Base-by-base conservation (phyloP, 2,113 vertebrate genomes). In the Catharus bicknelli region DNA sequence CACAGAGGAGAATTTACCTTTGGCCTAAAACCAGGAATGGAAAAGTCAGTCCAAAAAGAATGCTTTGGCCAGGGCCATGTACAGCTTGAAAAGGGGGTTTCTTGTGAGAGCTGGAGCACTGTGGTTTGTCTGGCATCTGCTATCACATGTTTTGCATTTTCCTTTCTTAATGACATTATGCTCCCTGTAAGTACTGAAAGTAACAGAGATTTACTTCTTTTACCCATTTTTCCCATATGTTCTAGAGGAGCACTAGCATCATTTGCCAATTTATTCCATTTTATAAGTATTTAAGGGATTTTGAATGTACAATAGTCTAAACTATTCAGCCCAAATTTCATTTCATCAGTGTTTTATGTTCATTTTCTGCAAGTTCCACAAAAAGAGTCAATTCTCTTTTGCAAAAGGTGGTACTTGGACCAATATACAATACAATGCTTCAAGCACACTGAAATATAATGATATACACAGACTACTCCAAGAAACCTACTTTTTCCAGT, bases 111-210 rank as follows among this genome's bases (percentile, higher is more conserved):
- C 72, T 27, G 11, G 16, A 87, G 78, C 11, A 18, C 55, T 85
- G 95, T 69, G 95, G 91, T 91, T 96, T 67, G 67, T 80, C 93
- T 90, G 94, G 90, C 94, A 96, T 90, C 59, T 88, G 63, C 90
- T 63, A 38, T 90, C 87, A 94, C 81, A 62, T 94, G 95, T 53
- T 96, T 90, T 82, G 80, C 82, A 83, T 96, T 94, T 94, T 86
- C 78, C 48, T 80, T 90, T 94, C 89, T 82, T 94, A 96, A 95
- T 96, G 90, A 55, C 23, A 88, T 94, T 90, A 94, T 55, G 38
- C 75, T 92, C 59, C 29, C 51, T 77, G 17, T 83, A 94, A 90
- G 59, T 53, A 80, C 51, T 83, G 51, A 42, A 87, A 87, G 34
- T 36, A 94, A 75, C 42, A 86, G 69, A 72, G 50, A 89, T 76